Evolutionary conservation across 2,888 invertebrate genomes (phyloP), one percentile per base, ranked within the genome.

Genomic region (Phrixothrix hirtus): DNA sequence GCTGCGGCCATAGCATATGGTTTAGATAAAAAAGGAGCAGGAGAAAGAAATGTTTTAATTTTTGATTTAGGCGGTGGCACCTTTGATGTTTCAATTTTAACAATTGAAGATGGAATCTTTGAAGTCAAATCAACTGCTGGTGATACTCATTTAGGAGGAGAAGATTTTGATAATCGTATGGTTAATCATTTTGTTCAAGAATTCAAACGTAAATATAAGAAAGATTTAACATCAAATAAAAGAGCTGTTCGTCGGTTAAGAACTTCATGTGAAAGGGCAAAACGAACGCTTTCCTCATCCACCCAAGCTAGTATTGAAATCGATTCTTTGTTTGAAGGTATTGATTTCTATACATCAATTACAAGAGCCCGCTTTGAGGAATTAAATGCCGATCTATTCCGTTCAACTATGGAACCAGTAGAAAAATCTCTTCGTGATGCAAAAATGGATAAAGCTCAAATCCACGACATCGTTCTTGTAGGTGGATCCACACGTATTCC

Each of bases 401-500:
- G 80, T 55, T 76, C 79, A 31, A 85, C 85, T 0, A 63, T 87
- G 60, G 82, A 81, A 36, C 85, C 85, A 1, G 85, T 87, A 1
- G 84, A 85, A 68, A 83, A 83, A 62, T 78, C 85, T 1, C 65
- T 87, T 30, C 71, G 77, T 25, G 85, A 86, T 71, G 83, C 85
- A 12, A 83, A 83, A 70, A 69, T 87, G 64, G 76, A 77, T 62
- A 85, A 84, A 67, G 69, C n/a, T n/a, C n/a, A 74, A 61, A 80
- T 87, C 25, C 67, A 78, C 53, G 81, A 81, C 35, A 78, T 84
- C 11, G 82, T 85, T 21, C 63, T 82, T 72, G 77, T 83, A 5
- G 87, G 87, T 41, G 87, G 87, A 7, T 85, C 85, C 13, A 86
- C 87, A 7, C 79, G 86, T 64, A 85, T 87, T 51, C 86, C 86